Evolutionary conservation across 1,140 invertebrate species (phyloP), one percentile per base, ranked within the genome.

Genomic region (Holcopasites calliopsidis): DNA sequence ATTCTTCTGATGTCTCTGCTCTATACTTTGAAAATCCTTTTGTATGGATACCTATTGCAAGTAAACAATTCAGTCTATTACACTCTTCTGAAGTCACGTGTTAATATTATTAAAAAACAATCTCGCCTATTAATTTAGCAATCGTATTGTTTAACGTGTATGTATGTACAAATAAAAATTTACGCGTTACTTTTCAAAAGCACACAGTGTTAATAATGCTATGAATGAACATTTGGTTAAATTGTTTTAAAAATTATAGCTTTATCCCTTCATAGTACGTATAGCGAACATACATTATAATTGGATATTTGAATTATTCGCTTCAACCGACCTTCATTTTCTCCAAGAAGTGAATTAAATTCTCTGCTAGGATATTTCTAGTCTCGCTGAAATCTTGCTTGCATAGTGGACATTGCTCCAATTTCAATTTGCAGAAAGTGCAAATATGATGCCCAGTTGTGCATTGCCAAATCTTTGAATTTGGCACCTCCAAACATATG

Each of bases 401-500:
- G 26, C 87, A 89, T 0, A 75, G 74, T 1, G 89, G 88, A 60
- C 89, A 90, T 0, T 21, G 5, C 0, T 38, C 1, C 3, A 89
- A 7, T 54, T 77, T 61, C 0, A 6, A 2, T 10, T 38, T 80
- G 40, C 88, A 89, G 0, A 7, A 1, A 1, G 62, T 35, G 44
- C 89, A 90, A 0, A 89, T 69, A 2, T 87, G 85, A 65, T 90
- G 88, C 7, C 88, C 87, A 6, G 74, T 62, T 2, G 6, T 13
- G 33, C 89, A 89, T 11, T 86, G 80, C 2, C 77, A 33, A 7
- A 86, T 81, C 0, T 26, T 21, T 18, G 11, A 28, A 7, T 44
- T 0, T 0, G 84, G 66, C 33, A 61, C 73, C 13, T 88, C 83
- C 35, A 83, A 72, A 47, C 88, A 90, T 23, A 89, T 69, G 0